Percentiles rank a stretch among this genome's conserved stretches.
phyloP scores from a whole-genome alignment of 35 echinoderm and acorn worm genomes.

The Apostichopus japonicus region DNA sequence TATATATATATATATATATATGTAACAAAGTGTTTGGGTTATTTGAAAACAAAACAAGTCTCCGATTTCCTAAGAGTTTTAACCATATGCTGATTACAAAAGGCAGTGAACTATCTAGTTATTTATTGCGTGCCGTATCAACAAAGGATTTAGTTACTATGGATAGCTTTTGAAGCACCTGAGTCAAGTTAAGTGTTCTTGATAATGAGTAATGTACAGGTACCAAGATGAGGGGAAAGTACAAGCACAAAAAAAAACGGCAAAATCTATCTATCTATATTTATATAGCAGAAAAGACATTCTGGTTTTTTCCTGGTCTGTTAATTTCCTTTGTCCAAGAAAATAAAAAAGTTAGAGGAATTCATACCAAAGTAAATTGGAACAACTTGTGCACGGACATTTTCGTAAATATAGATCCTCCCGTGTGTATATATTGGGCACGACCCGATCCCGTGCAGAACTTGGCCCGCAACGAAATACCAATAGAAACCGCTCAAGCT shows the following conservation, averaged over 20 bases:
- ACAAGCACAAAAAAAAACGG: too few species aligned
- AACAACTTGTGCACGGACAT: slow-evolving; percentile 38
- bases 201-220: too few species aligned
- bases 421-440: slow-evolving; percentile 77
- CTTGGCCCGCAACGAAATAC: slow-evolving; percentile 72
- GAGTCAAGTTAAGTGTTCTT: too few species aligned
- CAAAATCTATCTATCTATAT: too few species aligned
- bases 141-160: neutral
- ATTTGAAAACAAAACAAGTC: too few species aligned
- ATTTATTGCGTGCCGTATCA: neutral
- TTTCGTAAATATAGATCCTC: slow-evolving; percentile 77
- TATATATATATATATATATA: too few species aligned
- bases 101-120: neutral
- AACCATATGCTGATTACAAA: neutral
- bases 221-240: too few species aligned
- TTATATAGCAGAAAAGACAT: too few species aligned
- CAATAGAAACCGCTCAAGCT: slow-evolving; percentile 61
- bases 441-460: slow-evolving; percentile 81
- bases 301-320: too few species aligned
- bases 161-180: too few species aligned
- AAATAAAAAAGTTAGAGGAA: neutral
- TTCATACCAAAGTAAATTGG: slow-evolving; percentile 50
- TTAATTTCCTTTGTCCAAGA: too few species aligned
- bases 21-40: too few species aligned
- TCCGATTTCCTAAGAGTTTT: neutral